phyloP scores from a whole-genome alignment of 2,797 vertebrate genomes.

The Silurus aristotelis region DNA sequence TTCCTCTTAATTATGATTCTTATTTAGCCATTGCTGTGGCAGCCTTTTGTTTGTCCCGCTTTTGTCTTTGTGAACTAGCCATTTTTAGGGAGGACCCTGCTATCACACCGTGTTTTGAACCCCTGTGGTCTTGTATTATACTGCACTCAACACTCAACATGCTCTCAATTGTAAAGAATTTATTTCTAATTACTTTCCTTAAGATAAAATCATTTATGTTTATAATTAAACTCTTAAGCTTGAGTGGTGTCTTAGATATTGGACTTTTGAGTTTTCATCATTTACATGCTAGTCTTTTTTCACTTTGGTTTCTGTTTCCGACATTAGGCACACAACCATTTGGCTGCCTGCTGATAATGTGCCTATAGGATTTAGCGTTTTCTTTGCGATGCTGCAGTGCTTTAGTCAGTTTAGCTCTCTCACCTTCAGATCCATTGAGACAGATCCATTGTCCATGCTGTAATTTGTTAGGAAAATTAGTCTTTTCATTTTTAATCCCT shows the following conservation, averaged over 20 bases:
- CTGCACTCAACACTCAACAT: not conserved
- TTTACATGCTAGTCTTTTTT: too few species aligned
- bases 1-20: conserved; percentile 21
- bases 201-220: not conserved
- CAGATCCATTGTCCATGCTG: too few species aligned
- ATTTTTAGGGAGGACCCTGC: not conserved
- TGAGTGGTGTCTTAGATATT: not conserved
- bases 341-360: not conserved
- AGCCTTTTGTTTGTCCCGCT: conserved; percentile 40
- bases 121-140: not conserved
- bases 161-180: not conserved
- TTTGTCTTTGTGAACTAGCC: conserved; percentile 7
- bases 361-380: not conserved
- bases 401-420: not conserved
- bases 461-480: too few species aligned
- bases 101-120: not conserved
- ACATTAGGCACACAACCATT: not conserved
- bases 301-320: not conserved
- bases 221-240: not conserved
- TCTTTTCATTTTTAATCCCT: not conserved
- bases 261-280: too few species aligned
- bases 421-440: not conserved
- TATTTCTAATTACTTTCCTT: not conserved
- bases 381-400: not conserved
- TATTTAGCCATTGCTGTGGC: conserved; percentile 44